Conservation (phyloP, 1,140 invertebrate species). For the Meloidogyne chitwoodi region DNA sequence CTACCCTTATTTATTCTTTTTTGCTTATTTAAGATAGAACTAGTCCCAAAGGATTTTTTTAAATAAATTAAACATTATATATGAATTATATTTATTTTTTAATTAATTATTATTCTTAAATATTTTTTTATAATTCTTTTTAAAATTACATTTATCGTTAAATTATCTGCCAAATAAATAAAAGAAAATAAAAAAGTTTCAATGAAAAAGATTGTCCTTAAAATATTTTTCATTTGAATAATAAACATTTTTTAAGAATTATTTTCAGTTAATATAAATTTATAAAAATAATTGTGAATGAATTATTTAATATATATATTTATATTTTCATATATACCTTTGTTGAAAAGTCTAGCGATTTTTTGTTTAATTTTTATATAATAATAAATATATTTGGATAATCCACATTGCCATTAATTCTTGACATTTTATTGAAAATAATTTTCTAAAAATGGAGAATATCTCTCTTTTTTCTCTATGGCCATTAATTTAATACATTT, state of each 20-base stretch:
- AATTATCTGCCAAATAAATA: not conserved
- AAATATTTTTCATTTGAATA: not conserved
- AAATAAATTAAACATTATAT: too few relatives aligned
- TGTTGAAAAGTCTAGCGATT: not conserved
- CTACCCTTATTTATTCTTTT: too few relatives aligned
- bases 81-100: too few relatives aligned
- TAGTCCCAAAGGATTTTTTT: too few relatives aligned
- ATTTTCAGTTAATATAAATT: not conserved
- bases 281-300: not conserved
- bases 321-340: not conserved
- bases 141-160: not conserved
- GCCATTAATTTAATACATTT: not conserved
- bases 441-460: not conserved
- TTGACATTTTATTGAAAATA: not conserved
- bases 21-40: too few relatives aligned
- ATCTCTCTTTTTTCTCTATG: not conserved
- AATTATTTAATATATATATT: not conserved
- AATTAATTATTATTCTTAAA: too few relatives aligned
- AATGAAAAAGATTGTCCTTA: not conserved
- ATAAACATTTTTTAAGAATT: not conserved
- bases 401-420: not conserved
- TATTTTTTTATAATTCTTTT: too few relatives aligned
- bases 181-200: not conserved
- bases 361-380: not conserved
- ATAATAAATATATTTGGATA: not conserved